These are phyloP conservation scores for Centropus bengalensis DNA, from an alignment of 2,113 vertebrate species.

Conservation along the genomic window DNA sequence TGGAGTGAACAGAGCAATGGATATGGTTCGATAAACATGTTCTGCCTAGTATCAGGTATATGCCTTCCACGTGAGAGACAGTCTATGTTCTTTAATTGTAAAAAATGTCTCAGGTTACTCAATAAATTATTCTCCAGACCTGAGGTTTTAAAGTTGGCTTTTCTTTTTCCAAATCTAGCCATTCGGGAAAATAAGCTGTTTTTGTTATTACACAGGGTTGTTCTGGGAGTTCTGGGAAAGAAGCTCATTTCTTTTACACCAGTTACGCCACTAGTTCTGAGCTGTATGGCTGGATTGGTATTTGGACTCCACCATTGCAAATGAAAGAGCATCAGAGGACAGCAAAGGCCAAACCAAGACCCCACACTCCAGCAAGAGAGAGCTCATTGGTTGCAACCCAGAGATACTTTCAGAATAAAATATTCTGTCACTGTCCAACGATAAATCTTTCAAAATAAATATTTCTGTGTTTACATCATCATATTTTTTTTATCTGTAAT, in stretches of 20 bases:
- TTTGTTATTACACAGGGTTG: not conserved
- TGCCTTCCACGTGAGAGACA: not conserved
- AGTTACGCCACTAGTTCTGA: not conserved
- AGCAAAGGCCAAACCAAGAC: not conserved
- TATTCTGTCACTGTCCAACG: not conserved
- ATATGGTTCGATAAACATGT: constrained; percentile 25
- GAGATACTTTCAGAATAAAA: not conserved
- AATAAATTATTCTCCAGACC: not conserved
- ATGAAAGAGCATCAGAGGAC: not conserved
- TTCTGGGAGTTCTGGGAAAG: not conserved
- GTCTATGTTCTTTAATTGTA: not conserved
- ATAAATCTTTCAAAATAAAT: not conserved
- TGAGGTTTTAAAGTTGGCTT: not conserved
- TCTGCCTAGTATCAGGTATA: not conserved
- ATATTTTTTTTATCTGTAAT: not conserved
- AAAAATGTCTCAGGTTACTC: not conserved
- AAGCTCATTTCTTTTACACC: not conserved
- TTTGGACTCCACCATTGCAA: not conserved
- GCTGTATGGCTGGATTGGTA: not conserved
- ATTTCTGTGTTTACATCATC: not conserved
- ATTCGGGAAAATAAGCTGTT: not conserved
- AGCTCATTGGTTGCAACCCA: not conserved
- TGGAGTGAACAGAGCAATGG: constrained; percentile 27
- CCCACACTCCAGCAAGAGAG: not conserved
- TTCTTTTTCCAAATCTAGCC: not conserved